Percentiles rank a stretch among this genome's conserved stretches.
phyloP scores from a whole-genome alignment of 2,113 vertebrate species.

The Ictalurus punctatus region DNA sequence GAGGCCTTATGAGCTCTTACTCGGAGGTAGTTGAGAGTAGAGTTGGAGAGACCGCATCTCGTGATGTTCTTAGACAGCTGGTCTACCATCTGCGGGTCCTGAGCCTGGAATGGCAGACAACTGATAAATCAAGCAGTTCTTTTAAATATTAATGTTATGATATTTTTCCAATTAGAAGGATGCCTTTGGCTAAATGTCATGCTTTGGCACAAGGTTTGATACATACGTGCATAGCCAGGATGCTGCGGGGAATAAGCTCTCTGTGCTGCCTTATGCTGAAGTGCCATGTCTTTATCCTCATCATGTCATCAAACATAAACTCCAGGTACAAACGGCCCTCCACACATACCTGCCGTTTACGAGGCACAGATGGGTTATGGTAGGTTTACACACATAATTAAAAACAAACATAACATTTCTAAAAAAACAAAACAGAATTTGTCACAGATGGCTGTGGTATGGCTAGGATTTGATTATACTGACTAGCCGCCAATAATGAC shows the following conservation, averaged over 20 bases:
- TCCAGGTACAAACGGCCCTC: conserved; percentile 96
- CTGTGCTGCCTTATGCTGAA: conserved; percentile 99
- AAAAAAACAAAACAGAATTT: not conserved
- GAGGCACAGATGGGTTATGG: conserved; percentile 2
- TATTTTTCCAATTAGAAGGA: not conserved
- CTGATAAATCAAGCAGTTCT: not conserved
- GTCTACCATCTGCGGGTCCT: conserved; percentile 99
- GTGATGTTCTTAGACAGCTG: conserved; percentile 99
- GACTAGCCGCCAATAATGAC: not conserved
- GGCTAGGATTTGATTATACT: not conserved
- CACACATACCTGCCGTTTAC: conserved; percentile 87
- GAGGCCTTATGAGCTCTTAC: conserved; percentile 71
- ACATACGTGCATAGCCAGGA: conserved; percentile 91
- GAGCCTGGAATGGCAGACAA: conserved; percentile 64
- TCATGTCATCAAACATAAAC: conserved; percentile 99
- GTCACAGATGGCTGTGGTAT: not conserved
- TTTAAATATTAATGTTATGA: conserved; percentile 1
- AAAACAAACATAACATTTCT: not conserved
- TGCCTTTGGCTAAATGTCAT: not conserved
- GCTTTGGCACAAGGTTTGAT: conserved; percentile 68
- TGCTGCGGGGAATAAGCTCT: conserved; percentile 96
- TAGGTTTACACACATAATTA: not conserved
- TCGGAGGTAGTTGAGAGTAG: conserved; percentile 99
- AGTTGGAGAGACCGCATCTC: conserved; percentile 97
- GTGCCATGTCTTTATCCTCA: conserved; percentile 99